These are phyloP conservation scores for Nyctereutes procyonoides DNA, from an alignment of 2,113 vertebrate species.

Conservation along the genomic window DNA sequence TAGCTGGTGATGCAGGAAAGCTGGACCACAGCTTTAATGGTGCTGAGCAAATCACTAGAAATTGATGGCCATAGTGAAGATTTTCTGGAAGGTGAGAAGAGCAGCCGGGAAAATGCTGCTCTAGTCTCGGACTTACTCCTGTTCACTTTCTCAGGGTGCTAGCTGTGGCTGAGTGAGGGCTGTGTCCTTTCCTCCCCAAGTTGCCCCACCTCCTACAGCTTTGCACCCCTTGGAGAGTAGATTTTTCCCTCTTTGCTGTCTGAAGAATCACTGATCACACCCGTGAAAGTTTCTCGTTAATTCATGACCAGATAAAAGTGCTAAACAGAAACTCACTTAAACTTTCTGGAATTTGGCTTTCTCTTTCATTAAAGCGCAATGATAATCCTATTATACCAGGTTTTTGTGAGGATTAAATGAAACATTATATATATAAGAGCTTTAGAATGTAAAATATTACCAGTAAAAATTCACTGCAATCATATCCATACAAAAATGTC, in stretches of 20 bases:
- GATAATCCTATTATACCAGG: background rate
- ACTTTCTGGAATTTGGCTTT: constrained; percentile 28
- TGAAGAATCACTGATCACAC: background rate
- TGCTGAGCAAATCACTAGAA: background rate
- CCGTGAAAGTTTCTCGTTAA: constrained; percentile 14
- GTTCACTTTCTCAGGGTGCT: background rate
- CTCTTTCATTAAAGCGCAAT: constrained; percentile 16
- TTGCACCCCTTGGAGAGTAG: background rate
- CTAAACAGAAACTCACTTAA: constrained; percentile 44
- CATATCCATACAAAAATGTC: constrained; percentile 17
- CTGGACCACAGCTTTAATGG: background rate
- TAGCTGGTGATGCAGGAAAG: background rate
- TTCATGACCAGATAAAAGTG: background rate
- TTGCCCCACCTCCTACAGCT: background rate
- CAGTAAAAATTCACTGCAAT: constrained; percentile 27
- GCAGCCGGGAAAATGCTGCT: background rate
- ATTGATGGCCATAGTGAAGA: background rate
- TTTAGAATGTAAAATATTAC: constrained; percentile 40
- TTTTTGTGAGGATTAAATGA: constrained; percentile 29
- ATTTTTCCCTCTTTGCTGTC: background rate
- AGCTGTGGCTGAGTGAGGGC: background rate
- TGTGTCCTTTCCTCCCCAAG: background rate
- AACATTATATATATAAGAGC: constrained; percentile 29
- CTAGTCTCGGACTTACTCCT: background rate
- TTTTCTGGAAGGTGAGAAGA: constrained; percentile 1